Evolutionary conservation across 2,113 vertebrate genomes (phyloP), one percentile per base, ranked within the genome.

Genomic region (Neolamprologus fasciatus): DNA sequence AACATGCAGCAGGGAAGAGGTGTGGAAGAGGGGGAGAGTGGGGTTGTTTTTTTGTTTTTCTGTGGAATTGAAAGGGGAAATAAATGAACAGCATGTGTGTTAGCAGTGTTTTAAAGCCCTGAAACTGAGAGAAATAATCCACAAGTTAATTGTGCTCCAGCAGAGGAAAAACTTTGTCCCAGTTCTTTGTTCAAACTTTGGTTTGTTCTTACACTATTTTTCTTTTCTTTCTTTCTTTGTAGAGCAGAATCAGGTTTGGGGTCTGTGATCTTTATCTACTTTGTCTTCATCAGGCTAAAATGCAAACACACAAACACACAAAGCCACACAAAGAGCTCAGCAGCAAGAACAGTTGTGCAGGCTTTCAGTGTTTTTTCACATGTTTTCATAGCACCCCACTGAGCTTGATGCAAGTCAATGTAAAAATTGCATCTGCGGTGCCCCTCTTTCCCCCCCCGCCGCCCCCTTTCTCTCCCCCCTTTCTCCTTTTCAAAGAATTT

Each of bases 401-500:
- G 93, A 84, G 94, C 90, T 95, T 94, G 94, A 95, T 95, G 91
- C 93, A 96, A 95, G 91, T 93, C 76, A 85, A 82, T 90, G 91
- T 92, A 93, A 94, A 95, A 71, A 93, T 95, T 96, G 94, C 95
- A 96, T 95, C 95, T 96, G 94, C 95, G 94, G 92, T 37, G 81
- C 45, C 91, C 82, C 53, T 84, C 91, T 26, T 33, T 55, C 2
- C 17, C n/a, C 17, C n/a, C 35, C 78, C 3, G 1, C n/a, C 4
- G 8, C 57, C 26, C 26, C 26, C 66, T 6, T 42, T 71, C 35
- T 47, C 23, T 78, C 37, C 50, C 82, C 89, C 84, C 85, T 35
- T 81, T 85, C 91, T 91, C 89, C 93, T 89, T 95, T 96, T 96
- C 95, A 96, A 94, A 96, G 94, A 92, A 95, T 95, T 95, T 92